Percentiles rank a stretch among this genome's conserved stretches.
These are phyloP conservation scores for Coptodon rendalli DNA, from an alignment of 2,113 vertebrate genomes.

Conservation along the genomic window DNA sequence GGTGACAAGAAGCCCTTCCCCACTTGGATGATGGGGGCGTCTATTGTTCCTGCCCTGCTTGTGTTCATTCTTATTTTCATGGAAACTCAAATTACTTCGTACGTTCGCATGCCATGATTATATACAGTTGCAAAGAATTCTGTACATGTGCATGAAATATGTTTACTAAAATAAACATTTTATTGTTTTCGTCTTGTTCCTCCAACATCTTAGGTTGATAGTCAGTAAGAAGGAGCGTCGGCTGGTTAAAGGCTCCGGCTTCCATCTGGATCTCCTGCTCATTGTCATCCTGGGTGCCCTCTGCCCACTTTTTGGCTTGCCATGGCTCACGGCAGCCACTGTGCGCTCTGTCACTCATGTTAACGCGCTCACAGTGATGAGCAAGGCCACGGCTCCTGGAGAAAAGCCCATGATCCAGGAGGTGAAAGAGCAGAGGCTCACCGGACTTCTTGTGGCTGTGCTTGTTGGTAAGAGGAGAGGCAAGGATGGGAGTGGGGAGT, in stretches of 20 bases:
- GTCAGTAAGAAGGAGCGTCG: conserved; percentile 93
- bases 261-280: conserved; percentile 93
- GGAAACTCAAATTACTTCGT: conserved; percentile 99
- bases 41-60: conserved; percentile 88
- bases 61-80: conserved; percentile 99
- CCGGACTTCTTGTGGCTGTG: conserved; percentile 83
- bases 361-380: conserved; percentile 95
- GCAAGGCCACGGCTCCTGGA: conserved; percentile 89
- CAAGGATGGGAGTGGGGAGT: not conserved
- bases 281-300: conserved; percentile 89
- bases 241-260: conserved; percentile 90
- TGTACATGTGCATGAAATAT: not conserved
- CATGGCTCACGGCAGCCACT: conserved; percentile 92
- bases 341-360: conserved; percentile 94
- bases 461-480: conserved; percentile 84
- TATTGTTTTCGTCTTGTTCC: not conserved
- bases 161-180: not conserved
- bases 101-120: conserved; percentile 45
- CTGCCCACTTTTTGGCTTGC: conserved; percentile 90
- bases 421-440: conserved; percentile 95
- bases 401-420: conserved; percentile 93
- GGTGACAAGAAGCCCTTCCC: conserved; percentile 89
- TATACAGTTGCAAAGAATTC: not conserved
- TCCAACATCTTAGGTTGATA: conserved; percentile 77
- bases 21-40: conserved; percentile 95